These are phyloP conservation scores for Lymantria dispar DNA, from an alignment of 2,888 invertebrate genomes.

Conservation along the genomic window DNA sequence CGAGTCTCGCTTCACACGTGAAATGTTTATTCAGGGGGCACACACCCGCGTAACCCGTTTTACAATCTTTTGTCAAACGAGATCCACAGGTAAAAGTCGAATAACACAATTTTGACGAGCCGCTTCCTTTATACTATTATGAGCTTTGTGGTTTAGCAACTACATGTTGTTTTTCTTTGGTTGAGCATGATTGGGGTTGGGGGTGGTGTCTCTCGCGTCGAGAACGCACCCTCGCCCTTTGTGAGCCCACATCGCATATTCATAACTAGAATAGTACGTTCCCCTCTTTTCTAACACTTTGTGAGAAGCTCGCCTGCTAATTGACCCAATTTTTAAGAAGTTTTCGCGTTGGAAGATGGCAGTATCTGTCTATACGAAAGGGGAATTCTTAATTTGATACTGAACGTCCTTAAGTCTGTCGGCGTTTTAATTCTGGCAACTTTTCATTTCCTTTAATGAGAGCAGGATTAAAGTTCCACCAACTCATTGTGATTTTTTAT, in stretches of 20 bases:
- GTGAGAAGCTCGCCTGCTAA: conserved; percentile 58
- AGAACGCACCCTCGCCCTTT: conserved; percentile 61
- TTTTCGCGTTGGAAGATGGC: conserved; percentile 35
- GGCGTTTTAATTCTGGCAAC: conserved; percentile 21
- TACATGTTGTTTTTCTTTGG: conserved; percentile 37
- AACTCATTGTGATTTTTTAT: conserved; percentile 3
- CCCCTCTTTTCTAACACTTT: conserved; percentile 54
- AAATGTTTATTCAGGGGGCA: conserved; percentile 50
- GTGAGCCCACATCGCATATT: conserved; percentile 50
- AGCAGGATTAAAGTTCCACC: conserved; percentile 14
- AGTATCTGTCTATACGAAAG: conserved; percentile 26
- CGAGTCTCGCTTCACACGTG: conserved; percentile 37
- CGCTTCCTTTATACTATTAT: conserved; percentile 39
- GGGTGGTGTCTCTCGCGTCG: conserved; percentile 48
- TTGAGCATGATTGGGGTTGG: conserved; percentile 35
- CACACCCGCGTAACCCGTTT: conserved; percentile 53
- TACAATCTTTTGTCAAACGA: conserved; percentile 53
- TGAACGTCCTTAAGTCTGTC: conserved; percentile 34
- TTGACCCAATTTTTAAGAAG: conserved; percentile 69
- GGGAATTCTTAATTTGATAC: conserved; percentile 46
- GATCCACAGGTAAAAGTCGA: conserved; percentile 59
- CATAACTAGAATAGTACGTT: conserved; percentile 48
- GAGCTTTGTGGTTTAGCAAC: conserved; percentile 37
- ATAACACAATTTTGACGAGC: conserved; percentile 52
- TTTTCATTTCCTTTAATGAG: conserved; percentile 28